Evolutionary conservation across 64 coral and sea anemone genomes (phyloP).

Genomic region (Cladopsammia gracilis): DNA sequence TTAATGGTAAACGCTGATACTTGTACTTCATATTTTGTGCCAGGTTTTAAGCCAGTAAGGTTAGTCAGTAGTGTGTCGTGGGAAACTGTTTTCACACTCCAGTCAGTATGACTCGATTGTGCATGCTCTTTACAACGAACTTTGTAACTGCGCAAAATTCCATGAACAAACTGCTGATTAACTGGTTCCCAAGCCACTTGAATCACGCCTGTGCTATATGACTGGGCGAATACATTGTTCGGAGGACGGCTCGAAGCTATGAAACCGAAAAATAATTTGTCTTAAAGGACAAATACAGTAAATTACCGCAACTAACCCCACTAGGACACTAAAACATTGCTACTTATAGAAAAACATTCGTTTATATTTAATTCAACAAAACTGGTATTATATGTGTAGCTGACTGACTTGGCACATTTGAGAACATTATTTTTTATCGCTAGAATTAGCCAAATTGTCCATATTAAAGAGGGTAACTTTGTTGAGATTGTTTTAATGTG

Average conservation of each 20-base stretch:
- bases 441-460: too few species aligned
- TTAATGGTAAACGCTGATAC: slow-evolving; percentile 10
- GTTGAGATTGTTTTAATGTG: too few species aligned
- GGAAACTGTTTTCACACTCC: background rate
- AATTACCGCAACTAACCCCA: too few species aligned
- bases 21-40: background rate
- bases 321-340: too few species aligned
- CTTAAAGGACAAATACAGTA: too few species aligned
- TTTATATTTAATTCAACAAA: too few species aligned
- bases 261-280: slow-evolving; percentile 6
- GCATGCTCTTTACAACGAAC: background rate
- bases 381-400: too few species aligned
- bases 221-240: background rate
- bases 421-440: too few species aligned
- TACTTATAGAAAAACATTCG: too few species aligned
- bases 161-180: background rate
- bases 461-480: too few species aligned
- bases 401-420: too few species aligned
- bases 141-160: background rate
- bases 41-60: background rate
- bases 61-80: background rate
- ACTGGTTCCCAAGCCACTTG: slow-evolving; percentile 7
- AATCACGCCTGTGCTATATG: background rate
- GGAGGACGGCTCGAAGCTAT: slow-evolving; percentile 34
- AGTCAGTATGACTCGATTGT: background rate